Evolutionary conservation across 1,140 invertebrate genomes (phyloP).

Genomic region (Holotrichia oblita): DNA sequence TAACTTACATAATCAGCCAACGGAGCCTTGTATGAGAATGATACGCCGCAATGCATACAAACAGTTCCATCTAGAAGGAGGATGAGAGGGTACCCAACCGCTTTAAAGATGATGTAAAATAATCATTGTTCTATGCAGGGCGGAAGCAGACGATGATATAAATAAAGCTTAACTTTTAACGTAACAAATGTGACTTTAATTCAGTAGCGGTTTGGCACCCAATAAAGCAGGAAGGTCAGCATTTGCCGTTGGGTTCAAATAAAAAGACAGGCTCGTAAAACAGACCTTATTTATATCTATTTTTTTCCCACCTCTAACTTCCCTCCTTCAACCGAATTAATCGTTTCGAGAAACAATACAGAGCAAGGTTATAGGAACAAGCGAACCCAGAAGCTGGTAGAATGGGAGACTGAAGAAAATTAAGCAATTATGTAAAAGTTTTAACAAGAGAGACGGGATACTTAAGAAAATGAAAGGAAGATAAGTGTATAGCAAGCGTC

Average conservation of each 20-base stretch:
- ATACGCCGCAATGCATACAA: not conserved
- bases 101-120: too few species aligned
- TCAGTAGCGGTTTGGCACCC: too few species aligned
- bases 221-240: too few species aligned
- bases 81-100: too few species aligned
- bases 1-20: conserved; percentile 11
- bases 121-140: too few species aligned
- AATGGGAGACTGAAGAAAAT: not conserved
- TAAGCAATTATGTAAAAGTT: conserved; percentile 21
- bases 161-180: too few species aligned
- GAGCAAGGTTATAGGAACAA: not conserved
- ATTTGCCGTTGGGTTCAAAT: too few species aligned
- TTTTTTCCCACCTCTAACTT: not conserved
- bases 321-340: not conserved
- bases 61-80: not conserved
- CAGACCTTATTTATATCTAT: too few species aligned
- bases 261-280: too few species aligned
- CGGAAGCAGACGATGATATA: too few species aligned
- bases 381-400: not conserved
- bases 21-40: not conserved
- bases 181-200: too few species aligned
- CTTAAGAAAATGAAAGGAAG: conserved; percentile 8
- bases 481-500: not conserved
- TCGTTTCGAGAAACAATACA: conserved; percentile 1
- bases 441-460: conserved; percentile 1